Base-by-base conservation (phyloP, 1,140 invertebrate genomes). In the Hirudo medicinalis region DNA sequence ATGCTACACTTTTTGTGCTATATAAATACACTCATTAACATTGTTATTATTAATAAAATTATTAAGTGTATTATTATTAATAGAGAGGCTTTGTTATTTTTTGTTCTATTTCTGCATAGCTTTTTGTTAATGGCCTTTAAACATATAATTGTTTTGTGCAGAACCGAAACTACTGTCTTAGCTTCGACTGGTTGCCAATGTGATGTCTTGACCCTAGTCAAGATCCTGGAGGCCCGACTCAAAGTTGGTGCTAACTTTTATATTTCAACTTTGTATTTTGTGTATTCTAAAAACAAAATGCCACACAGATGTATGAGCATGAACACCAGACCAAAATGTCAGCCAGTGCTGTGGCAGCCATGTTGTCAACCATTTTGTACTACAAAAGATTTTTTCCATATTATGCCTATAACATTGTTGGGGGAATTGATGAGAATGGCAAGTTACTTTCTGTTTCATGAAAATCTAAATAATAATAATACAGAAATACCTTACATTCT, bases 301-400 rank as follows among this genome's bases (percentile, higher is more conserved):
- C 19, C 57, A 2, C 15, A 43, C 85, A 96, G 87, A 92, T 94
- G 87, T 99, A 97, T 78, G 85, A 90, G 74, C 91, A 98, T 81
- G 91, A 97, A 72, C 94, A 99, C 82, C 88, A 93, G 76, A 94
- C 93, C 80, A 84, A 87, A 5, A 98, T 99, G 92, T 86, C 89
- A 4, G 94, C 94, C 0, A 86, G 88, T 73, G 93, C 96, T 17
- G 86, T 92, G 20, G 91, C 95, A 20, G 93, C 97, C 82, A 90
- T 99, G 88, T 81, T 99, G 1, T 93, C 95, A 0, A 95, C 90
- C 9, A 90, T 96, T 85, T 83, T 99, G 72, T 99, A 99, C 80
- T 90, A 94, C 77, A 92, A 93, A 76, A 86, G 97, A 74, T 99
- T 99, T 81, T 99, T 99, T 81, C 97, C 97, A 0, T 99, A 97